These are phyloP conservation scores for Myoxocephalus aenaeus DNA, from an alignment of 2,797 vertebrate genomes.

Conservation along the genomic window DNA sequence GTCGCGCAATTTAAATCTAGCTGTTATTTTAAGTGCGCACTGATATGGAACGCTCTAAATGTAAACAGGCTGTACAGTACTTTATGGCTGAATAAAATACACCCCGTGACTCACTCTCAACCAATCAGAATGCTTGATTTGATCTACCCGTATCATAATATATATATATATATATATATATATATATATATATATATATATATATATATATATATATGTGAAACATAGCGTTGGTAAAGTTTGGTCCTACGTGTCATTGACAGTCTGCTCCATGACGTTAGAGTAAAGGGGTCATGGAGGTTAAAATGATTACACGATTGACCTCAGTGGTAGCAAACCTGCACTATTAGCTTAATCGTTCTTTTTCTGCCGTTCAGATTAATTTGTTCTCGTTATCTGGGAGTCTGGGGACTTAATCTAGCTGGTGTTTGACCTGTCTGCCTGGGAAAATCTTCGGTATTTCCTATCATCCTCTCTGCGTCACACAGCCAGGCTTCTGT, in stretches of 20 bases:
- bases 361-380: background rate
- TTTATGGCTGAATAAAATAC: no score
- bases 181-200: no score
- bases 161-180: no score
- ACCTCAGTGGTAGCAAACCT: constrained; percentile 3
- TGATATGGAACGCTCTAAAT: no score
- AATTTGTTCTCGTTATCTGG: constrained; percentile 6
- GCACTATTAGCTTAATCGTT: background rate
- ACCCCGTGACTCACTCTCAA: no score
- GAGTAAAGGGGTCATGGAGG: constrained; percentile 3
- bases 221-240: constrained; percentile 15
- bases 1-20: no score
- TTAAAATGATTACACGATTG: constrained; percentile 34
- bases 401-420: constrained; percentile 31
- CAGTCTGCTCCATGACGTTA: constrained; percentile 4
- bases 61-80: no score
- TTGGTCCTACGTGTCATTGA: constrained; percentile 8
- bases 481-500: constrained; percentile 63
- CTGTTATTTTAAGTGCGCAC: no score
- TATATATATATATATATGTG: background rate
- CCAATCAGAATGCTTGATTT: no score
- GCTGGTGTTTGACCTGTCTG: constrained; percentile 33
- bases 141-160: no score
- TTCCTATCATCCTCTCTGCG: constrained; percentile 56
- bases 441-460: constrained; percentile 35